Base-by-base conservation (phyloP, 2,113 vertebrate genomes). In the Podiceps cristatus region DNA sequence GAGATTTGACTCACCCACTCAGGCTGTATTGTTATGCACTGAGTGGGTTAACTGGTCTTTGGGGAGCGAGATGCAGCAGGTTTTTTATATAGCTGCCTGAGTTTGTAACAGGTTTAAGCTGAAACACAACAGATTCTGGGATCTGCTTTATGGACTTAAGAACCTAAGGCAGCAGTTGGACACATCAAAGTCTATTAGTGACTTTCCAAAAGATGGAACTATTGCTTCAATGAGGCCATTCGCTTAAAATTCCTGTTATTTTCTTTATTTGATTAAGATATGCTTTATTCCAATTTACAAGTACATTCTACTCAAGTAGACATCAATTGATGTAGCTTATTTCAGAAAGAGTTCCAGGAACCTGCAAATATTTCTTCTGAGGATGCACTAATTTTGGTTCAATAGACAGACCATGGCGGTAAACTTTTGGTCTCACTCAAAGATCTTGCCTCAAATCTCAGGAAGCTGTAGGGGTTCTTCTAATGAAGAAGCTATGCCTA, bases 1-100 rank as follows among this genome's bases (percentile, higher is more conserved):
- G 60, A 94, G 56, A 72, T 95, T 93, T 78, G 64, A 76, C 64
- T 94, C 91, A 78, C 89, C 91, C 64, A 89, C 89, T 89, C 47
- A 35, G 85, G 83, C 64, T 87, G 64, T 67, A 89, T 78, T 49
- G 18, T 93, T 91, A 71, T 67, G 55, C 73, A 67, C 19, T 60
- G 83, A 89, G 56, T 87, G 56, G 86, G 87, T 93, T 93, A 91
- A 81, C 47, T 7, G 13, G 23, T 29, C 73, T 89, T 71, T 68
- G 55, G 37, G 20, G 33, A 67, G 33, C 44, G n/a, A 78, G 47
- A 56, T 89, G 56, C 40, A 85, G 73, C 13, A 78, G 10, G 0
- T 11, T 53, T 86, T 93, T 83, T 62, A 47, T 68, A 72, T 42
- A 90, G 73, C 69, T 94, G 53, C 40, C 66, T 40, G n/a, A 78